Percentiles rank a stretch among this genome's conserved stretches.
Evolutionary conservation across 2,113 vertebrate species (phyloP).

Genomic region (Corydoras maculifer): DNA sequence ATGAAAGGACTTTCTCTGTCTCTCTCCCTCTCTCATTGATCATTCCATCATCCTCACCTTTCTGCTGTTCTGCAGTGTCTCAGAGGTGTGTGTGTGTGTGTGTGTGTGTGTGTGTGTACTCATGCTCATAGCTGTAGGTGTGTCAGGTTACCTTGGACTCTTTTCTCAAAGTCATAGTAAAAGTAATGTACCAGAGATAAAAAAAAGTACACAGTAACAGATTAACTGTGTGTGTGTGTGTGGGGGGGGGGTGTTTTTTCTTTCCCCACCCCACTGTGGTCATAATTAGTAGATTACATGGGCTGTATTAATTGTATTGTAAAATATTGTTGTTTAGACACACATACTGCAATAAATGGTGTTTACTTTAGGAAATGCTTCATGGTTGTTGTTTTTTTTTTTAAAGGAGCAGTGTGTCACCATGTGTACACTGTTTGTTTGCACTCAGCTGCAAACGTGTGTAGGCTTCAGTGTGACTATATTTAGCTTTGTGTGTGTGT

Average conservation of each 20-base stretch:
- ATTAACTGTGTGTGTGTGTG: slow-evolving; percentile 29
- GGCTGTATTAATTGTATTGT: too few relatives aligned
- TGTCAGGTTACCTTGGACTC: slow-evolving; percentile 41
- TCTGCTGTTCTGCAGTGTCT: slow-evolving; percentile 10
- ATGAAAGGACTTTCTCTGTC: not conserved
- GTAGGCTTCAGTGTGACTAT: slow-evolving; percentile 30
- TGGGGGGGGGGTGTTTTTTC: too few relatives aligned
- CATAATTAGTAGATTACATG: too few relatives aligned
- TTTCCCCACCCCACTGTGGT: not conserved
- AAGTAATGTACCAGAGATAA: slow-evolving; percentile 43
- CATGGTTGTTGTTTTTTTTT: not conserved
- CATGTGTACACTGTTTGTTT: slow-evolving; percentile 25
- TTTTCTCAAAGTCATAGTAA: slow-evolving; percentile 13
- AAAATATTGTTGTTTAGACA: too few relatives aligned
- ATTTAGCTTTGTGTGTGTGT: slow-evolving; percentile 34
- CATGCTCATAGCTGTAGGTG: slow-evolving; percentile 30
- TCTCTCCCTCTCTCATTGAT: not conserved
- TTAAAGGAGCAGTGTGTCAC: not conserved
- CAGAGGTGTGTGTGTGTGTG: too few relatives aligned
- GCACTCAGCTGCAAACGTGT: slow-evolving; percentile 22
- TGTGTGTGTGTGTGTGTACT: too few relatives aligned
- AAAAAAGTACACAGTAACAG: slow-evolving; percentile 37
- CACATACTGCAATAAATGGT: too few relatives aligned
- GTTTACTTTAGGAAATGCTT: too few relatives aligned
- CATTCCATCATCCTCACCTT: slow-evolving; percentile 2